Percentiles rank a stretch among this genome's conserved stretches.
Conservation (phyloP, 2,797 vertebrate species). For the Enteromius viviparus region DNA sequence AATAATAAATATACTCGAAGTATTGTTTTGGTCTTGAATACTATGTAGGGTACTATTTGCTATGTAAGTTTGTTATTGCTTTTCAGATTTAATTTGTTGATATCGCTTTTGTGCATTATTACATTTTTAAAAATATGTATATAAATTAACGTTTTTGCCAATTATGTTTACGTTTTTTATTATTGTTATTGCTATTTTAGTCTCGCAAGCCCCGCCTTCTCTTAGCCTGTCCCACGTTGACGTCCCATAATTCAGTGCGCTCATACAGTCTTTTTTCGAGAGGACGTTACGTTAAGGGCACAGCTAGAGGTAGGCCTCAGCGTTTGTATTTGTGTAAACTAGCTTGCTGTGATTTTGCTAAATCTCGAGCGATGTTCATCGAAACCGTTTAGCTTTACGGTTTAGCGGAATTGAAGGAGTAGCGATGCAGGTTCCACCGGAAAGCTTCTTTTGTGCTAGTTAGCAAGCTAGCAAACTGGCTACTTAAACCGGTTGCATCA, state of each 20-base stretch:
- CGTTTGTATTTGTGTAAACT: background rate
- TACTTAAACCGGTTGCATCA: conserved; percentile 10
- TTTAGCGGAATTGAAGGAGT: background rate
- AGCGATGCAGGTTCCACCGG: background rate
- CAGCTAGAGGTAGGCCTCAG: conserved; percentile 68
- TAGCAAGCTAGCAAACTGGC: conserved; percentile 27
- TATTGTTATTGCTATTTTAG: background rate
- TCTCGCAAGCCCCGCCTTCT: conserved; percentile 28
- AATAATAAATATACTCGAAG: background rate
- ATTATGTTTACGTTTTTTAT: background rate
- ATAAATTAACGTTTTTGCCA: background rate
- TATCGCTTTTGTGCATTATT: background rate
- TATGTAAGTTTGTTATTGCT: background rate
- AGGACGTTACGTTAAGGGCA: conserved; percentile 66
- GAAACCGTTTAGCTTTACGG: background rate
- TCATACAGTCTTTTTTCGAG: background rate
- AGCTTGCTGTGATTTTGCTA: background rate
- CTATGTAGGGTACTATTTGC: background rate
- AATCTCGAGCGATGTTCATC: background rate
- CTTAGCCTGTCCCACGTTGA: background rate
- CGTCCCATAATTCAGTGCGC: conserved; percentile 73
- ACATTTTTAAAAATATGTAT: no score
- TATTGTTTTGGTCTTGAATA: background rate
- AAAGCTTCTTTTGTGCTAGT: conserved; percentile 14
- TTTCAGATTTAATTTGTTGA: background rate